Conservation (phyloP, 1,140 invertebrate genomes). For the Zaprionus africanus region DNA sequence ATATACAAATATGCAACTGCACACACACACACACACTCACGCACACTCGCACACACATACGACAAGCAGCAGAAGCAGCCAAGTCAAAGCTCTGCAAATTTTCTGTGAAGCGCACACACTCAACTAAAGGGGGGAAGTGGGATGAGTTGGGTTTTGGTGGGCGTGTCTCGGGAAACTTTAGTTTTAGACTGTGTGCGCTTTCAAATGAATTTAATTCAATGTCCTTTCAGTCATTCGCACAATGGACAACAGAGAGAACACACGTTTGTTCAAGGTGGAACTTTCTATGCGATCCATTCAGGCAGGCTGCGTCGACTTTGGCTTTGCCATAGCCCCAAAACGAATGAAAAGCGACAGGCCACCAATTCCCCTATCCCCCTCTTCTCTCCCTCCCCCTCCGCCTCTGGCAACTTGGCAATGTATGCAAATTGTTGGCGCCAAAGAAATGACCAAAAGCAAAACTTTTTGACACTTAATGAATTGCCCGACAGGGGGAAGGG, state of each 20-base stretch:
- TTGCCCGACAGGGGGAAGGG: constrained; percentile 21
- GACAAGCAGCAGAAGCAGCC: constrained; percentile 19
- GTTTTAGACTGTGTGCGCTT: constrained; percentile 73
- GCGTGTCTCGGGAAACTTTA: constrained; percentile 59
- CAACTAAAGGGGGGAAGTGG: background rate
- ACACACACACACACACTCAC: constrained; percentile 34
- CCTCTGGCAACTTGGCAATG: constrained; percentile 52
- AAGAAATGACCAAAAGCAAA: constrained; percentile 75
- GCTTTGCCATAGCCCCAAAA: constrained; percentile 49
- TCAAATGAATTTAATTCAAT: constrained; percentile 83
- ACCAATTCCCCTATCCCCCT: background rate
- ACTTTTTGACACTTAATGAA: constrained; percentile 81
- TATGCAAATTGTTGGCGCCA: constrained; percentile 65
- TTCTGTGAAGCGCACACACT: constrained; percentile 6
- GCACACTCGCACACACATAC: constrained; percentile 28
- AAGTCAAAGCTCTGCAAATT: constrained; percentile 46
- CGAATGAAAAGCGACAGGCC: constrained; percentile 24
- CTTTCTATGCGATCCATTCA: constrained; percentile 70
- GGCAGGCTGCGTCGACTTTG: constrained; percentile 45
- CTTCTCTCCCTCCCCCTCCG: background rate
- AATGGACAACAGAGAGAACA: constrained; percentile 48
- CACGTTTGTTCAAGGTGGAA: constrained; percentile 60
- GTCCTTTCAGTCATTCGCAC: constrained; percentile 77
- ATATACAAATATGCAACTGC: constrained; percentile 61
- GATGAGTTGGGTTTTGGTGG: background rate